Evolutionary conservation across 1,140 invertebrate species (phyloP).

Genomic region (Colletes latitarsis): DNA sequence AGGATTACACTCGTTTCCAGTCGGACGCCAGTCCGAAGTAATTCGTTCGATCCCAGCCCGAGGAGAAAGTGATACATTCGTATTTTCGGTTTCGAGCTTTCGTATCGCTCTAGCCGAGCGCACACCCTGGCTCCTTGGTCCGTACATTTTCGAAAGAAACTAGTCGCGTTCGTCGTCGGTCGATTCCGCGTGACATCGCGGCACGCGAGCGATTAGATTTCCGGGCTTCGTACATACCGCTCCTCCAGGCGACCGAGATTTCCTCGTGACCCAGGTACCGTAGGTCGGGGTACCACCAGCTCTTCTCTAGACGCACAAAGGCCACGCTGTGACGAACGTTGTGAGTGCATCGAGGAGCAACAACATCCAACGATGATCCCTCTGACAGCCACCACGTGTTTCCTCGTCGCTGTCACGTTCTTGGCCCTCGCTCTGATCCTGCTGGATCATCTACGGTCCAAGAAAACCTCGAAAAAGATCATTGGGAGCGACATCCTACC

Average conservation of each 20-base stretch:
- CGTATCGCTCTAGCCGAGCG: too few species aligned
- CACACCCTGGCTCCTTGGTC: not conserved
- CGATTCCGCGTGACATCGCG: not conserved
- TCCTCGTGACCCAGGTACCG: not conserved
- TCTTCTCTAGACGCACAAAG: not conserved
- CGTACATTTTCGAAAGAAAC: too few species aligned
- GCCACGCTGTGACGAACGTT: not conserved
- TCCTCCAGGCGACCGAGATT: not conserved
- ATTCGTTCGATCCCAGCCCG: slow-evolving; percentile 7
- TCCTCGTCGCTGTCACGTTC: slow-evolving; percentile 62
- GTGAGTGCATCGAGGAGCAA: not conserved
- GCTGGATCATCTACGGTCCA: slow-evolving; percentile 62
- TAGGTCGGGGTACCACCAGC: not conserved
- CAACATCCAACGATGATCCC: slow-evolving; percentile 46
- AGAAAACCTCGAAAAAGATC: slow-evolving; percentile 45
- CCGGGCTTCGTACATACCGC: not conserved
- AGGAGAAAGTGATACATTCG: slow-evolving; percentile 14
- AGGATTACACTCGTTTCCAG: slow-evolving; percentile 8
- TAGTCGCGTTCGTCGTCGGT: too few species aligned
- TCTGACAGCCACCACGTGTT: slow-evolving; percentile 69
- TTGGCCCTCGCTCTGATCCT: slow-evolving; percentile 66
- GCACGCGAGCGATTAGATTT: not conserved
- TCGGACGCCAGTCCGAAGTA: not conserved
- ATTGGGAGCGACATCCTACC: slow-evolving; percentile 48
- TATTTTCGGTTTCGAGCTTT: slow-evolving; percentile 8